Percentiles rank a stretch among this genome's conserved stretches.
phyloP scores from a whole-genome alignment of 2,113 vertebrate genomes.

The Erpornis zantholeuca region DNA sequence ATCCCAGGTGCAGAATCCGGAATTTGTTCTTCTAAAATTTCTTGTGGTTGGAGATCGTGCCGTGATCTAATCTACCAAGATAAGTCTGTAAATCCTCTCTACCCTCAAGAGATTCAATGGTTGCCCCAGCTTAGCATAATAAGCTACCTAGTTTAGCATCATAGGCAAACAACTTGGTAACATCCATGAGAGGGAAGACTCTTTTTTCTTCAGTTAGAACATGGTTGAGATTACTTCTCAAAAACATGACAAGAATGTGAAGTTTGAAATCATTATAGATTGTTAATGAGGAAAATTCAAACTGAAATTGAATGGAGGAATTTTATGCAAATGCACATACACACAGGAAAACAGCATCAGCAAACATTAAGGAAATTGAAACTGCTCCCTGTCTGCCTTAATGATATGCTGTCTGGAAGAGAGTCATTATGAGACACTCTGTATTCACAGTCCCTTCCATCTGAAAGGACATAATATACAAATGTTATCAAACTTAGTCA shows the following conservation, averaged over 20 bases:
- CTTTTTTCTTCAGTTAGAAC: background rate
- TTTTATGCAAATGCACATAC: background rate
- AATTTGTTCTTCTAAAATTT: background rate
- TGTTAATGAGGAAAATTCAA: background rate
- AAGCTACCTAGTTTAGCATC: background rate
- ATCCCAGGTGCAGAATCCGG: background rate
- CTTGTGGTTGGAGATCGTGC: background rate
- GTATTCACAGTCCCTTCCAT: background rate
- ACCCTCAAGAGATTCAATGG: background rate
- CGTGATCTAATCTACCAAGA: background rate
- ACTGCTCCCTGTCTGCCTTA: background rate
- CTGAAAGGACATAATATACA: background rate
- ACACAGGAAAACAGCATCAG: slow-evolving; percentile 4
- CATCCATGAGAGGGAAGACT: background rate
- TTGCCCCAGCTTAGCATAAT: background rate
- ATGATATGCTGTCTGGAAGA: background rate
- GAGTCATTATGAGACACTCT: background rate
- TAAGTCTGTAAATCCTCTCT: background rate
- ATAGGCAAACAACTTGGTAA: background rate
- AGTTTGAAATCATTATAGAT: background rate
- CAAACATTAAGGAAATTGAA: slow-evolving; percentile 21
- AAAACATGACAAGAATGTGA: background rate
- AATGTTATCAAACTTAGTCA: background rate
- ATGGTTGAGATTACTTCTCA: background rate
- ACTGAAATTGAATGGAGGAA: background rate